Conservation (phyloP, 2,797 vertebrate genomes). For the Pteronotus mesoamericanus region DNA sequence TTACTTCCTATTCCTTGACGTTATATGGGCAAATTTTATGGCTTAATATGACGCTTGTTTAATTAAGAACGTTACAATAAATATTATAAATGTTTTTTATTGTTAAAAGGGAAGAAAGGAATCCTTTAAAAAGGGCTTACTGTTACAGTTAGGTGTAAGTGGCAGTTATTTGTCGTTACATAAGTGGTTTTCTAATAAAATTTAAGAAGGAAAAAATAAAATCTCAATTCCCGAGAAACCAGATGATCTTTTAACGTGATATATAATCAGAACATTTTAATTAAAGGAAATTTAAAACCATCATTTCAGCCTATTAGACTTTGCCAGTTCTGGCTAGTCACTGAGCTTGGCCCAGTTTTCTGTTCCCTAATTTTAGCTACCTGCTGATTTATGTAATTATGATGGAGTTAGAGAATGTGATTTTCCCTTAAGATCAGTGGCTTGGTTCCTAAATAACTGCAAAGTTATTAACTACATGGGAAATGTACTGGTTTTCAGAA, state of each 20-base stretch:
- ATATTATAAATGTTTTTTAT: background rate
- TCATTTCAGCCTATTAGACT: constrained; percentile 39
- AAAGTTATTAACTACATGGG: background rate
- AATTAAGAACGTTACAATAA: constrained; percentile 13
- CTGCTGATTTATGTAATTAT: constrained; percentile 52
- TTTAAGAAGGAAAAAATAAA: constrained; percentile 32
- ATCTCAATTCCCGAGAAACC: constrained; percentile 34
- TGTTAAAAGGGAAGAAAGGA: constrained; percentile 2
- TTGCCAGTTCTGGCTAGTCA: constrained; percentile 37
- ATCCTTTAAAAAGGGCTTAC: background rate
- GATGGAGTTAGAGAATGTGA: background rate
- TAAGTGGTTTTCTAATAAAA: background rate
- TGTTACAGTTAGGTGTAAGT: background rate
- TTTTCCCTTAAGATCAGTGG: background rate
- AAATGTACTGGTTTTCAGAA: constrained; percentile 17
- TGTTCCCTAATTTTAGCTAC: constrained; percentile 50
- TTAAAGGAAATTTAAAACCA: constrained; percentile 49
- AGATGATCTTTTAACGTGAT: constrained; percentile 48
- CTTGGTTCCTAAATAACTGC: constrained; percentile 31
- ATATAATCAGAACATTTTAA: constrained; percentile 59
- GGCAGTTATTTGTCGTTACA: background rate
- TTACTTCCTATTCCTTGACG: constrained; percentile 54
- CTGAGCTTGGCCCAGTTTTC: constrained; percentile 43
- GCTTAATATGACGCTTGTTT: constrained; percentile 40
- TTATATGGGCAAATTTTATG: constrained; percentile 39